Evolutionary conservation across 2,797 vertebrate species (phyloP).

Genomic region (Myoxocephalus aenaeus): DNA sequence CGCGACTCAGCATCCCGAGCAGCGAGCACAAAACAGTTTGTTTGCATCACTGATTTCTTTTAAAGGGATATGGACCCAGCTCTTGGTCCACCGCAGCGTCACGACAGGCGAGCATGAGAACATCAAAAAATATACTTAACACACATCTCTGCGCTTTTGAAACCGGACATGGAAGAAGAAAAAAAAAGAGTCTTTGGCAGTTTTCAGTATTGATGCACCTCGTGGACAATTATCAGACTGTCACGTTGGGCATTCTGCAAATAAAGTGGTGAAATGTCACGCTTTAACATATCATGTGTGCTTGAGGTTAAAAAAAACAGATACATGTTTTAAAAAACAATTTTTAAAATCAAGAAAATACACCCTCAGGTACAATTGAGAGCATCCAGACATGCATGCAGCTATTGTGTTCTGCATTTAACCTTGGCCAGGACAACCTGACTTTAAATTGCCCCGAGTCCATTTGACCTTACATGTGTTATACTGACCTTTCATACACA

Average conservation of each 20-base stretch:
- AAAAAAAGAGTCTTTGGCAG: conserved; percentile 1
- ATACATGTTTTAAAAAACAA: background rate
- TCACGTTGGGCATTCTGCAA: conserved; percentile 15
- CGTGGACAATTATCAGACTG: conserved; percentile 33
- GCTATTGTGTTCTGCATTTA: conserved; percentile 30
- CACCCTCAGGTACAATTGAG: background rate
- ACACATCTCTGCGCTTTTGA: conserved; percentile 23
- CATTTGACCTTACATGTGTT: conserved; percentile 28
- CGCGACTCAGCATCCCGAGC: conserved; percentile 77
- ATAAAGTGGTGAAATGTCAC: conserved; percentile 1
- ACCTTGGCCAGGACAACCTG: conserved; percentile 56
- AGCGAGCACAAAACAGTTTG: conserved; percentile 79
- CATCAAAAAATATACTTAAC: conserved; percentile 39
- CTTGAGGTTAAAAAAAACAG: background rate
- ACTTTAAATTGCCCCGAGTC: conserved; percentile 10
- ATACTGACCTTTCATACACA: background rate
- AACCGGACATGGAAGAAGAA: background rate
- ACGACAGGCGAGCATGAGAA: conserved; percentile 66
- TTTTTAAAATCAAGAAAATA: background rate
- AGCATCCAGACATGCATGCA: background rate
- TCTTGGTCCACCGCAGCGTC: conserved; percentile 75
- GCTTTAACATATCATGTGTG: background rate
- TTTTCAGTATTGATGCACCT: conserved; percentile 39
- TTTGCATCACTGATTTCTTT: conserved; percentile 82
- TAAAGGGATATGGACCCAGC: conserved; percentile 83